Evolutionary conservation across 1,140 invertebrate genomes (phyloP), one percentile per base, ranked within the genome.

Genomic region (Periplaneta americana): DNA sequence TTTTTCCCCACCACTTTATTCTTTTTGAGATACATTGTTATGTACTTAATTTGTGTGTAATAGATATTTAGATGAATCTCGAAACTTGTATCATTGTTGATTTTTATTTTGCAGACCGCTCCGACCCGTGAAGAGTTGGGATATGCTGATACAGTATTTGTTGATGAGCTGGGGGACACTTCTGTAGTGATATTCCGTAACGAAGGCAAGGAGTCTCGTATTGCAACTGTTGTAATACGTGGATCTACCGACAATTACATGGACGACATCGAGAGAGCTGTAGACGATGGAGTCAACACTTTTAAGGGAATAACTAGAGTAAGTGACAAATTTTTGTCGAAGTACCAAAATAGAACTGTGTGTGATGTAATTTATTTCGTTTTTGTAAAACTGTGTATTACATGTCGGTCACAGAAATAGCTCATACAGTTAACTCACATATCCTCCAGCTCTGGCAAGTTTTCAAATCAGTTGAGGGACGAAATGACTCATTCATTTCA

Each of bases 241-340:
- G 99, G 98, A 0, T 95, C 99, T 0, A 99, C 98, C 28, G 97
- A 99, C 82, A 99, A 99, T 87, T 97, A 97, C 83, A 98, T 99
- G 96, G 99, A 99, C 89, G 99, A 99, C 85, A 96, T 99, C 86
- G 99, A 99, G 89, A 91, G 99, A 84, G 97, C 98, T 39, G 93
- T 99, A 85, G 98, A 99, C 89, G 99, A 99, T 91, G 99, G 97
- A 84, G 97, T 99, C 5, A 99, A 99, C 87, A 99, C 97, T 32
- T 99, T 98, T 88, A 99, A 99, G 88, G 95, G 94, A 75, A 88
- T 98, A 35, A 82, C 81, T 15, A 82, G 66, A 28, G 81, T 82
- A 77, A 78, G 48, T 33, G n/a, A n/a, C n/a, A n/a, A 31, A 13
- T 57, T 36, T 13, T 79, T 79, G 74, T 13, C 13, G 13, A 15